Evolutionary conservation across 2,797 vertebrate genomes (phyloP), one percentile per base, ranked within the genome.

Genomic region (Cuculus canorus): DNA sequence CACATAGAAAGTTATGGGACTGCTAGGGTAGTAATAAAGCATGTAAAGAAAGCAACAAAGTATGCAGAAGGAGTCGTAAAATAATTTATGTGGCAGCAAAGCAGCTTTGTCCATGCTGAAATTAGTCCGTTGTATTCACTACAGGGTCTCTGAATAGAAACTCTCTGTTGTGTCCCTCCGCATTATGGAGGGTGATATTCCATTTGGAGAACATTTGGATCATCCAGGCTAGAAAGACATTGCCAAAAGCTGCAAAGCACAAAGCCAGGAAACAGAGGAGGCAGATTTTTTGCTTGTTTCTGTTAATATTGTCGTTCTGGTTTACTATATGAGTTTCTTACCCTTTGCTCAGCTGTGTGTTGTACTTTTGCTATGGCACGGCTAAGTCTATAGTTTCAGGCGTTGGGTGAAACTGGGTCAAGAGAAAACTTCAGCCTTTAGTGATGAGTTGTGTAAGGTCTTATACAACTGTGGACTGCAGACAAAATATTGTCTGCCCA

Each of bases 381-480:
- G 4, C 7, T 57, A 69, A 28, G 3, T 11, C 10, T 60, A 1
- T 11, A 66, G 19, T 39, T 24, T 52, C 11, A 41, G 5, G 9
- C 14, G 68, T 39, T 53, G 17, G 4, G 19, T 33, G 69, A 63
- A 66, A 80, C 13, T 47, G 30, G 1, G 1, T 22, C 1, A 3
- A 43, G 11, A 73, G 11, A 8, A 77, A 90, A 50, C 3, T 50
- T 69, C n/a, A 88, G 1, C 25, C 6, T 39, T 0, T 50, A 7
- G 0, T 27, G 4, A 21, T 48, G n/a, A 79, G 4, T 2, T 61
- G 5, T 47, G 19, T 11, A 33, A 52, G 3, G 9, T 57, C 10
- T 50, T 66, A 22, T 8, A 2, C 6, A 45, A 48, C 17, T n/a
- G 23, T 33, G 11, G 18, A 45, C 23, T 9, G 17, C 6, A n/a